A percentile compares a stretch with the other conserved stretches of the same genome.
phyloP scores from a whole-genome alignment of 2,113 vertebrate genomes.

The Acrocephalus arundinaceus region DNA sequence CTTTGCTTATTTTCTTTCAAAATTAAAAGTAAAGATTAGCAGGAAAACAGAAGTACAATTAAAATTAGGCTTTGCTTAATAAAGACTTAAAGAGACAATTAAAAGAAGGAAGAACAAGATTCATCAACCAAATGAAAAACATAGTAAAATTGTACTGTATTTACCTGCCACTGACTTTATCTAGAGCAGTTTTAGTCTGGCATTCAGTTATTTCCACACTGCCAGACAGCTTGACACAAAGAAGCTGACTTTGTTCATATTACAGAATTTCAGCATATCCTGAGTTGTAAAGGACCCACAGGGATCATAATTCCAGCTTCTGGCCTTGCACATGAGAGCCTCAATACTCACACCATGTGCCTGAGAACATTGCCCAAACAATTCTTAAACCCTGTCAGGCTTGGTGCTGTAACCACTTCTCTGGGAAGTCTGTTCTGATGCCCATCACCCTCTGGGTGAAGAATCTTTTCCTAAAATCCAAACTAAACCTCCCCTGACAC shows the following conservation, averaged over 20 bases:
- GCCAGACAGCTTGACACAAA: not conserved
- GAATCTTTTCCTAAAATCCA: not conserved
- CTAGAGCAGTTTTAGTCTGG: not conserved
- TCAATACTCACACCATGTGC: not conserved
- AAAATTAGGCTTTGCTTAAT: not conserved
- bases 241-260: not conserved
- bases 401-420: not conserved
- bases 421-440: not conserved
- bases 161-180: not conserved
- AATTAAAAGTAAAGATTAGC: constrained; percentile 15
- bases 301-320: not conserved
- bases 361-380: not conserved
- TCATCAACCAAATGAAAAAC: not conserved
- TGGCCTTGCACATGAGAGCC: not conserved
- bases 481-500: not conserved
- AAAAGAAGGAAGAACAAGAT: not conserved
- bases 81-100: not conserved
- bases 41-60: not conserved
- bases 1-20: constrained; percentile 33
- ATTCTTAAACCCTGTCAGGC: not conserved
- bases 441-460: not conserved
- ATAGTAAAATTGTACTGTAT: not conserved
- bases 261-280: not conserved
- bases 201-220: not conserved
- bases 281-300: not conserved